Evolutionary conservation across 2,888 invertebrate genomes (phyloP).

Genomic region (Drosophila suboccidentalis): DNA sequence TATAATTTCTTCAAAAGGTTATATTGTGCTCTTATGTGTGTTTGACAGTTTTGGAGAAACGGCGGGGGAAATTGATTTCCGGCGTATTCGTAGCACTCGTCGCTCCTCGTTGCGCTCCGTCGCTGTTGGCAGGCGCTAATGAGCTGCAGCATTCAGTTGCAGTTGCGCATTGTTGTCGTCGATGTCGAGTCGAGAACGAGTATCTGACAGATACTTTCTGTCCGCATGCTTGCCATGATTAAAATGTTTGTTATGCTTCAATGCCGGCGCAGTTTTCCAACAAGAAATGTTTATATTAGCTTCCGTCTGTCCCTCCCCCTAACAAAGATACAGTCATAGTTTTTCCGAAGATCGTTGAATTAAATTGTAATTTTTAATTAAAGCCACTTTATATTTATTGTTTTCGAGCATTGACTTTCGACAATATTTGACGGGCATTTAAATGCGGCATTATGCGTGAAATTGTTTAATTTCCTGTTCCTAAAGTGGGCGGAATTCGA

Average conservation of each 20-base stretch:
- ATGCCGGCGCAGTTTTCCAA: slow-evolving; percentile 51
- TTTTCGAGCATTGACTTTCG: slow-evolving; percentile 26
- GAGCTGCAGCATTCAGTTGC: slow-evolving; percentile 72
- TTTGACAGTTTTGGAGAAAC: slow-evolving; percentile 38
- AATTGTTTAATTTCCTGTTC: slow-evolving; percentile 71
- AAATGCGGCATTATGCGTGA: slow-evolving; percentile 63
- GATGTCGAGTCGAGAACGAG: slow-evolving; percentile 45
- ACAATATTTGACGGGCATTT: slow-evolving; percentile 47
- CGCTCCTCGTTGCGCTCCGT: slow-evolving; percentile 67
- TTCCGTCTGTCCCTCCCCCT: slow-evolving; percentile 27
- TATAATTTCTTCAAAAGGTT: slow-evolving; percentile 50
- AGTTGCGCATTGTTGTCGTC: slow-evolving; percentile 28
- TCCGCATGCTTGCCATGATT: slow-evolving; percentile 59
- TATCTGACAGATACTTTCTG: slow-evolving; percentile 71
- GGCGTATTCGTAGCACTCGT: slow-evolving; percentile 51
- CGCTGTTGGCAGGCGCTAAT: slow-evolving; percentile 74
- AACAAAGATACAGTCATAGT: not conserved
- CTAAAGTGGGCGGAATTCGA: slow-evolving; percentile 16
- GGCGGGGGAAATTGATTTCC: slow-evolving; percentile 70
- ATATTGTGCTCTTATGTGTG: slow-evolving; percentile 7
- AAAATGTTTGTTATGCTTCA: slow-evolving; percentile 77
- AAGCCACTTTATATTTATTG: slow-evolving; percentile 67
- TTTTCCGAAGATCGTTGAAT: slow-evolving; percentile 48
- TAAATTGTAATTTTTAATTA: slow-evolving; percentile 74
- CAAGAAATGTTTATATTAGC: slow-evolving; percentile 47